Percentiles rank a stretch among this genome's conserved stretches.
Conservation (phyloP, 2,888 invertebrate genomes). For the Adineta ricciae region DNA sequence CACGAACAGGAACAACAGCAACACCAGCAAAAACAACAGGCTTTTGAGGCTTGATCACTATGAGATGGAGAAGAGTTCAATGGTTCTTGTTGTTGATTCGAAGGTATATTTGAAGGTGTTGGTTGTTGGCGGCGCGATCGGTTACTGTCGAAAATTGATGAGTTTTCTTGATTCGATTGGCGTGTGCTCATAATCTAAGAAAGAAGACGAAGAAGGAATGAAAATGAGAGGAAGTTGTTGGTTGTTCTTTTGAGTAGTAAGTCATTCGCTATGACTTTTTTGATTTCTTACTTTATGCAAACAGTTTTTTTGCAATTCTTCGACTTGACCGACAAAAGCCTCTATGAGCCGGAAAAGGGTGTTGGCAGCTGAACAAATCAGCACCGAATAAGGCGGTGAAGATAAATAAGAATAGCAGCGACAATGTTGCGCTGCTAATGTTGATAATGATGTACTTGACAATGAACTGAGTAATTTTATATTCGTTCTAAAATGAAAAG, state of each 20-base stretch:
- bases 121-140: conserved; percentile 32
- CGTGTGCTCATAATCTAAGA: conserved; percentile 15
- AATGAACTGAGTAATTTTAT: not conserved
- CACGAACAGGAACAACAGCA: conserved; percentile 65
- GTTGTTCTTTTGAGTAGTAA: not conserved
- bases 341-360: conserved; percentile 13
- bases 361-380: conserved; percentile 9
- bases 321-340: conserved; percentile 13
- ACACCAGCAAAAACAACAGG: conserved; percentile 62
- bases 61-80: conserved; percentile 25
- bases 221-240: too few relatives aligned
- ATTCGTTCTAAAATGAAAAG: not conserved
- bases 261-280: not conserved
- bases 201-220: not conserved
- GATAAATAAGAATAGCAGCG: not conserved
- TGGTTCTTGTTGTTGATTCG: conserved; percentile 9
- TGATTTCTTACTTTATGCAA: not conserved
- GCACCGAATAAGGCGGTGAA: conserved; percentile 13
- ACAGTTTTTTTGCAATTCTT: not conserved
- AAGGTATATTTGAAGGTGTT: conserved; percentile 35
- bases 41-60: conserved; percentile 48
- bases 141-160: conserved; percentile 28
- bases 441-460: not conserved
- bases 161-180: conserved; percentile 33
- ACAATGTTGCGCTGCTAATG: not conserved